Evolutionary conservation across 2,113 vertebrate species (phyloP), one percentile per base, ranked within the genome.

Genomic region (Aphyosemion australe): DNA sequence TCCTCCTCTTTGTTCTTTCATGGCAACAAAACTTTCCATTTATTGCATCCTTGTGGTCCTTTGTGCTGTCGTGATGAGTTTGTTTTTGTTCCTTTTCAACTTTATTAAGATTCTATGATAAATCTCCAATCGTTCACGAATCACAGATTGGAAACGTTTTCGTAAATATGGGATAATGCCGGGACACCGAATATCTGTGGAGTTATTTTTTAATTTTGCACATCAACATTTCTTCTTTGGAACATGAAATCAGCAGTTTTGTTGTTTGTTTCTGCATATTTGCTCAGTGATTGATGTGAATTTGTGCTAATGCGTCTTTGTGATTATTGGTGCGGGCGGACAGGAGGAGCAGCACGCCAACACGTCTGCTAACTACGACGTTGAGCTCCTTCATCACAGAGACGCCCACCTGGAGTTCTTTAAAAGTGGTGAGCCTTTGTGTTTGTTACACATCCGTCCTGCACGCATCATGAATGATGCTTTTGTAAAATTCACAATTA

Each of bases 281-380:
- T 49, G 37, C 39, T 1, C 5, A 37, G 6, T 51, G 20, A 54
- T 15, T n/a, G 11, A 50, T 13, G 20, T 6, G 14, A 61, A 37
- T 26, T 49, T 20, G 51, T 0, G 13, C 56, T 83, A n/a, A 86
- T 58, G 31, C 26, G 32, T 53, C 1, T 81, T 64, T 78, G 61
- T 84, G 56, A 15, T 50, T 80, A 20, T 85, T 18, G 83, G 41
- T 82, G 87, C 69, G 86, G 74, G 32, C 79, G 84, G 89, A 56
- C 94, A 99, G 97, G 97, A 99, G 90, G 97, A 99, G 78, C 97
- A 99, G 42, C 97, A 99, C 49, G 97, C 97, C 64, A 99, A 99
- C 87, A 99, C 97, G 12, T 99, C 97, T 3, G 97, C 97, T 68
- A 99, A 99, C 88, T 99, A 99, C 1, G 97, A 99, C 55, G 97